These are phyloP conservation scores for Sprattus sprattus DNA, from an alignment of 2,113 vertebrate genomes.

Conservation along the genomic window DNA sequence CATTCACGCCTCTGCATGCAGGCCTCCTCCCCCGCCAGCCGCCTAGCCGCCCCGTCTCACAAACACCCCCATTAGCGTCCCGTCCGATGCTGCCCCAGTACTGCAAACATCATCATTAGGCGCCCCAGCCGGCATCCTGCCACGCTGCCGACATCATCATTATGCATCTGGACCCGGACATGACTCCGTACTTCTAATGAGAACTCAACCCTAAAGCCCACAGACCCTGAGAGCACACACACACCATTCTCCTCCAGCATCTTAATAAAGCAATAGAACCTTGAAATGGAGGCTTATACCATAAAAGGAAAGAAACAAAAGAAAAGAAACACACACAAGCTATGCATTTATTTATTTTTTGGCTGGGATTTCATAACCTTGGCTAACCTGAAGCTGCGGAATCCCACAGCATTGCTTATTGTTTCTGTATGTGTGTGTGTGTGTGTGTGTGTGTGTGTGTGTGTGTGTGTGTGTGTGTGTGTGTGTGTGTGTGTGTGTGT, in stretches of 20 bases:
- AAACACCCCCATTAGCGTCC: not conserved
- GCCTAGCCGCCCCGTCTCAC: not conserved
- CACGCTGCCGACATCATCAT: not conserved
- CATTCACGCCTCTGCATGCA: not conserved
- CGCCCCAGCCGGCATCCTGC: not conserved
- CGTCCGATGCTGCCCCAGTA: not conserved
- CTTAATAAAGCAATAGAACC: too few species aligned
- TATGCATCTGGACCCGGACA: not conserved
- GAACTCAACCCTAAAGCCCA: not conserved
- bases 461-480: too few species aligned
- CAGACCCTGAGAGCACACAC: not conserved
- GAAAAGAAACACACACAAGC: not conserved
- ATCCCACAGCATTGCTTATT: not conserved
- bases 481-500: too few species aligned
- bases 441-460: too few species aligned
- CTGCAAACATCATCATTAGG: conserved; percentile 8
- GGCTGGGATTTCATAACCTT: not conserved
- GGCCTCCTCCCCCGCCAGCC: not conserved
- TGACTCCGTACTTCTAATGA: not conserved
- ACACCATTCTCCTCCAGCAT: not conserved
- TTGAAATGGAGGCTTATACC: too few species aligned
- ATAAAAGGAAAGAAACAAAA: too few species aligned
- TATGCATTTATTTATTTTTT: not conserved
- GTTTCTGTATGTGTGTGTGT: too few species aligned
- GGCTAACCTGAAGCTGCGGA: not conserved